A percentile compares a stretch with the other conserved stretches of the same genome.
Evolutionary conservation across 2,797 vertebrate species (phyloP).

Genomic region (Bradypodion pumilum): DNA sequence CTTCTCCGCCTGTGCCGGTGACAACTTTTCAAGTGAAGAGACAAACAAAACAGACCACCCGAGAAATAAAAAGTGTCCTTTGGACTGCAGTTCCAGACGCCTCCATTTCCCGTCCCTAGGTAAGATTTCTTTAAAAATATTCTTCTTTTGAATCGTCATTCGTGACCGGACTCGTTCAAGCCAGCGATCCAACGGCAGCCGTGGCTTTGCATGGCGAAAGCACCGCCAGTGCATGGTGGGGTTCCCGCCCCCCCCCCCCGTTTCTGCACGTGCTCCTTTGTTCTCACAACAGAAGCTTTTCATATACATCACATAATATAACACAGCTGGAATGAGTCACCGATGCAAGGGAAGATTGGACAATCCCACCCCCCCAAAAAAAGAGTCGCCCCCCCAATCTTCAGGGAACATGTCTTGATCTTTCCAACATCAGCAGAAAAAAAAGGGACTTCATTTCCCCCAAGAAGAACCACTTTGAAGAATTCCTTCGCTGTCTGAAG

Average conservation of each 20-base stretch:
- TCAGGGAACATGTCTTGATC: background rate
- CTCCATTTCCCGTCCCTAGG: slow-evolving; percentile 71
- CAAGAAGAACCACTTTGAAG: background rate
- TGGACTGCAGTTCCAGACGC: slow-evolving; percentile 65
- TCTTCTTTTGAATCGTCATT: slow-evolving; percentile 55
- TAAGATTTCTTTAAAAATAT: slow-evolving; percentile 79
- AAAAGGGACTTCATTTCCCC: background rate
- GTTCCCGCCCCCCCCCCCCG: slow-evolving; percentile 53
- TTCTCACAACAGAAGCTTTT: slow-evolving; percentile 76
- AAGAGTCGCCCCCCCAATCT: slow-evolving; percentile 53
- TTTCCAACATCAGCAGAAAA: background rate
- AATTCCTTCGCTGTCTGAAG: slow-evolving; percentile 57
- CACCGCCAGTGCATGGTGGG: slow-evolving; percentile 66
- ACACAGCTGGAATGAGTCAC: slow-evolving; percentile 71
- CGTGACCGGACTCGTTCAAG: slow-evolving; percentile 56
- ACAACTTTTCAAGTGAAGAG: slow-evolving; percentile 71
- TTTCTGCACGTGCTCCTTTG: slow-evolving; percentile 81
- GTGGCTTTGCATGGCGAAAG: slow-evolving; percentile 57
- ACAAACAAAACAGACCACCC: slow-evolving; percentile 47
- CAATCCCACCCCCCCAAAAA: slow-evolving; percentile 3
- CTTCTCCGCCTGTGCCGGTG: slow-evolving; percentile 53
- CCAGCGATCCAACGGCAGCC: slow-evolving; percentile 54
- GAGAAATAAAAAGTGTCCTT: slow-evolving; percentile 66
- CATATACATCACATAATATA: slow-evolving; percentile 64
- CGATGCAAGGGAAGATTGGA: slow-evolving; percentile 49